Evolutionary conservation across 1,140 invertebrate species (phyloP), one percentile per base, ranked within the genome.

Genomic region (Drosophila oshimai): DNA sequence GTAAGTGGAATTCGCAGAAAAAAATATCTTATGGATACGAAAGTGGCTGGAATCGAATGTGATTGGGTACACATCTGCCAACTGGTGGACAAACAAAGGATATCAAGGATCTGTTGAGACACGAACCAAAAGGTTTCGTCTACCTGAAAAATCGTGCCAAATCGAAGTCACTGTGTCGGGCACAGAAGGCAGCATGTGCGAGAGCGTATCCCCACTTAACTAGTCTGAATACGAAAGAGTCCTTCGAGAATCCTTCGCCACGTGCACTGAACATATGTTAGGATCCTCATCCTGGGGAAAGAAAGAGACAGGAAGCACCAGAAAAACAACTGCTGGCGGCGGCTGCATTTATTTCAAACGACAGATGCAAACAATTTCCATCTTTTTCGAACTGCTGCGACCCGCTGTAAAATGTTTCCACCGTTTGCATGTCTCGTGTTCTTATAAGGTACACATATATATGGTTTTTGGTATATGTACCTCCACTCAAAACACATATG

Each of bases 131-230:
- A 13, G 39, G 13, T 37, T 55, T 10, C 13, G 17, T 58, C 51
- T 70, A 70, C 67, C 65, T 70, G 67, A 12, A 70, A 70, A 68
- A 68, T 69, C 64, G 64, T 68, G 62, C 47, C 62, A 68, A 68
- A 68, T 68, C 64, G 39, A 68, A 68, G 47, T 69, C 28, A 61
- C 53, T 42, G 29, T 58, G 18, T 28, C 24, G 18, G 22, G 34
- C 49, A 34, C 36, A 36, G 61, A 44, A 31, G 36, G 45, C 54
- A 45, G 45, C 68, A 65, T 57, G 22, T 51, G 49, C 20, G 47
- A 12, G 47, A 36, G 26, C 26, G 41, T 15, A 37, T 62, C 31
- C 31, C 17, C 39, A 58, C 53, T 71, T 71, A 71, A 71, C 49
- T 28, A 57, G 33, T 6, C 15, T 31, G 26, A 6, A 44, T 24